phyloP scores from a whole-genome alignment of 2,113 vertebrate species.

The Pithys albifrons region DNA sequence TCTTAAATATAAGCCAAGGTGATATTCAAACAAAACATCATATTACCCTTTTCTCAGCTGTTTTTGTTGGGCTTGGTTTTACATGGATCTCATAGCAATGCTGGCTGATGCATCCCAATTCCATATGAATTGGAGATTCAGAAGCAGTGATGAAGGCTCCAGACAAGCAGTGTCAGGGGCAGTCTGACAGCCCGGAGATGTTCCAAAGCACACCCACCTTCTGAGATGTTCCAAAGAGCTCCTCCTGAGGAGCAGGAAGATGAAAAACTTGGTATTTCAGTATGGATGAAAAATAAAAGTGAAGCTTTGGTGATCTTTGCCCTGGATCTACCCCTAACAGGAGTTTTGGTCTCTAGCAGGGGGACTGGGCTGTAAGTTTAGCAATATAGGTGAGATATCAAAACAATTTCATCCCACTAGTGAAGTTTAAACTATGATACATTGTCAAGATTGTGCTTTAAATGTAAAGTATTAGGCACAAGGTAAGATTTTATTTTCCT shows the following conservation, averaged over 20 bases:
- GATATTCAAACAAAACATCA: neutral
- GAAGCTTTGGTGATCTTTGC: neutral
- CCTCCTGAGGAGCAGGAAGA: neutral
- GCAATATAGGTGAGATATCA: neutral
- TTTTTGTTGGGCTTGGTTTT: neutral
- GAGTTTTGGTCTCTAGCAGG: neutral
- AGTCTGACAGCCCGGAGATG: neutral
- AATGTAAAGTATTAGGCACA: neutral
- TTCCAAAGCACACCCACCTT: neutral
- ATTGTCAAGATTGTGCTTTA: neutral
- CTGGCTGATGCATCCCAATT: neutral
- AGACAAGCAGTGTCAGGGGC: accelerated
- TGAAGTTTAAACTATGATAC: neutral
- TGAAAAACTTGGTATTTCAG: neutral
- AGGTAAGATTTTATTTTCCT: neutral
- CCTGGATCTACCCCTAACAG: neutral
- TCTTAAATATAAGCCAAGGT: neutral
- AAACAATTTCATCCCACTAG: neutral
- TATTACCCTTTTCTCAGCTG: neutral
- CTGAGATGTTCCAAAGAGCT: neutral
- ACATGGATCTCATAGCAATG: neutral
- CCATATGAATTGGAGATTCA: neutral
- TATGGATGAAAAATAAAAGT: neutral
- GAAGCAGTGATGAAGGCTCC: neutral
- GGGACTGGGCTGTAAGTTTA: neutral